Base-by-base conservation (phyloP, 2,888 invertebrate genomes). In the Phortica magna region DNA sequence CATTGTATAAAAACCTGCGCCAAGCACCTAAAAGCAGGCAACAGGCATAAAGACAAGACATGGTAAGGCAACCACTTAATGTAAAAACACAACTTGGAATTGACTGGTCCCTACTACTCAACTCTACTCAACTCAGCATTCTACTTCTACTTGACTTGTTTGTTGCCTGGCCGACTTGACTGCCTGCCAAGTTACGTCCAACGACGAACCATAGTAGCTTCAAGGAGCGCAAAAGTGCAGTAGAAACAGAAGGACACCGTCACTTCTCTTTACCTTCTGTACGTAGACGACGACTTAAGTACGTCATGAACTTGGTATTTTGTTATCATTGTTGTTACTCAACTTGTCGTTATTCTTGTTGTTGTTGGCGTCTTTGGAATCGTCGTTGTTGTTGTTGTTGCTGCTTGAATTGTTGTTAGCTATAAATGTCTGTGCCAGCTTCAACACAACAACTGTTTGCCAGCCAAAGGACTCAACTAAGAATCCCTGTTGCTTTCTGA, bases 281-380 rank as follows among this genome's bases (percentile, higher is more conserved):
- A 31, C 31, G 31, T 31, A 31, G 48, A 48, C 48, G 48, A 48
- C 48, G 79, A 80, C 80, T 74, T 73, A 76, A 71, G 75, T 81
- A 78, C 80, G 81, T 76, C 75, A 81, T 79, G 86, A 81, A 83
- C 80, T 87, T 88, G 86, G 88, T 78, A 83, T 83, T 81, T 84
- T 85, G 83, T 82, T 81, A 80, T 82, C 79, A 88, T 84, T 79
- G 79, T 81, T 83, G 77, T 82, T 82, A 75, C 17, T 48, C 53
- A 70, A 70, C 53, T 70, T 70, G 70, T 70, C 65, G 65, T 73
- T 77, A 74, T 74, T 78, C 77, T 70, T 74, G 67, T 78, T 43
- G 76, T 61, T 68, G 64, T 71, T 80, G 76, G 64, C 77, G 74
- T 61, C 77, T 22, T 77, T 79, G 83, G 83, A 85, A 88, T 84